Evolutionary conservation across 2,888 invertebrate species (phyloP).

Genomic region (Sepioteuthis lessoniana): DNA sequence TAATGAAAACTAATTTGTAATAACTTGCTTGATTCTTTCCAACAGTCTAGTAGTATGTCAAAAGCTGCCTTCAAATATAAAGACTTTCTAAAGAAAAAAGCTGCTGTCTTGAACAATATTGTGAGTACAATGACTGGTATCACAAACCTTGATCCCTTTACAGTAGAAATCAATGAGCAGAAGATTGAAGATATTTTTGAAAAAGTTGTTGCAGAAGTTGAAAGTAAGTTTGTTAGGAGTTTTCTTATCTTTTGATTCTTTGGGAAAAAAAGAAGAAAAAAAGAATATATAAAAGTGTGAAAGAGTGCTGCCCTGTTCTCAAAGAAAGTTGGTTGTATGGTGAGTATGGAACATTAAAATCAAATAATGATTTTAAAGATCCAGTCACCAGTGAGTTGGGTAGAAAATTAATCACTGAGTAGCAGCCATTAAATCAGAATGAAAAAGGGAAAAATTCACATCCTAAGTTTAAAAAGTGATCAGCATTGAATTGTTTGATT

Average conservation of each 20-base stretch:
- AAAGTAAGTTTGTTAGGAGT: constrained; percentile 66
- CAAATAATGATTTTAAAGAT: no score
- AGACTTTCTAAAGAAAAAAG: background rate
- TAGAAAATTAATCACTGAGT: no score
- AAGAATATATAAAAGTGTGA: no score
- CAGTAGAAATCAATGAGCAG: constrained; percentile 64
- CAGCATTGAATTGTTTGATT: no score
- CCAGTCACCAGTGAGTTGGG: no score
- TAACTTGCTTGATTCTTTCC: background rate
- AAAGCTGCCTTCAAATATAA: background rate
- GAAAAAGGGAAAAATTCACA: no score
- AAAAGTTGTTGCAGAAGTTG: constrained; percentile 63
- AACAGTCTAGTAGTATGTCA: background rate
- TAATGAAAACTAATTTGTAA: background rate
- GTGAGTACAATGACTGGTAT: background rate
- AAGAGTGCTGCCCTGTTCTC: no score
- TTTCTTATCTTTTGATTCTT: background rate
- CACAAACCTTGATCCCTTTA: constrained; percentile 66
- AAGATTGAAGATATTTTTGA: constrained; percentile 64
- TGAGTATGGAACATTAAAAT: no score
- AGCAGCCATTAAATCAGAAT: no score
- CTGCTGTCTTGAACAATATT: background rate
- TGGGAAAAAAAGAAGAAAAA: no score
- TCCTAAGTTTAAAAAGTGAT: no score
- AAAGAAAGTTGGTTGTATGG: no score